Base-by-base conservation (phyloP, 37 sponge, comb jelly and placozoan genomes). In the Dysidea cf. avara region DNA sequence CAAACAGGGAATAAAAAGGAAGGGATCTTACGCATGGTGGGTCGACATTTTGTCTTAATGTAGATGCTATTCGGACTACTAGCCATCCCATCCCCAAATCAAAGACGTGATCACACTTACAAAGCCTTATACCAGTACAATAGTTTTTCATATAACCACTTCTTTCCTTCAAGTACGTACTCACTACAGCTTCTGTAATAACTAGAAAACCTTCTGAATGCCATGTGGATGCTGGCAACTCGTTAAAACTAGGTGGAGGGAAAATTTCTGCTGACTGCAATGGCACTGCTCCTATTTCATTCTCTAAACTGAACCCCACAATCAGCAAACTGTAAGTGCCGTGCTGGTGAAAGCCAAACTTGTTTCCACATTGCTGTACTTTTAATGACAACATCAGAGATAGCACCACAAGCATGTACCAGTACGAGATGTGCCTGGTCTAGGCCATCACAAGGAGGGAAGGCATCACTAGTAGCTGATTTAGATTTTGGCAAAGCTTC, bases 281-380 rank as follows among this genome's bases (percentile, higher is more conserved):
- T 32, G 61, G 31, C 33, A 20, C 33, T 28, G 51, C 74, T 18
- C 30, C 74, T 18, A 72, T 24, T 58, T 73, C 74, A 3, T 39
- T n/a, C 39, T 73, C 74, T 5, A 73, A 48, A 5, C 14, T 46
- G 57, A 60, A 29, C 16, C 61, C 60, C 46, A 60, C 61, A 25
- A 73, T n/a, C n/a, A n/a, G n/a, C n/a, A n/a, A n/a, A n/a, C n/a
- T n/a, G n/a, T n/a, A n/a, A n/a, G n/a, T n/a, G n/a, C n/a, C n/a
- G n/a, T n/a, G n/a, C n/a, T n/a, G n/a, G n/a, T n/a, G n/a, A n/a
- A 55, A 55, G 25, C 4, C 61, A 58, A 20, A 73, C 61, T 38
- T 73, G 74, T 73, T 60, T 73, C 2, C 74, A 73, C 43, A 38
- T 73, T 28, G 59, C 74, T 35, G 61, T 61, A 21, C 60, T 57